Conservation (phyloP, 2,797 vertebrate genomes). For the Pterois miles region DNA sequence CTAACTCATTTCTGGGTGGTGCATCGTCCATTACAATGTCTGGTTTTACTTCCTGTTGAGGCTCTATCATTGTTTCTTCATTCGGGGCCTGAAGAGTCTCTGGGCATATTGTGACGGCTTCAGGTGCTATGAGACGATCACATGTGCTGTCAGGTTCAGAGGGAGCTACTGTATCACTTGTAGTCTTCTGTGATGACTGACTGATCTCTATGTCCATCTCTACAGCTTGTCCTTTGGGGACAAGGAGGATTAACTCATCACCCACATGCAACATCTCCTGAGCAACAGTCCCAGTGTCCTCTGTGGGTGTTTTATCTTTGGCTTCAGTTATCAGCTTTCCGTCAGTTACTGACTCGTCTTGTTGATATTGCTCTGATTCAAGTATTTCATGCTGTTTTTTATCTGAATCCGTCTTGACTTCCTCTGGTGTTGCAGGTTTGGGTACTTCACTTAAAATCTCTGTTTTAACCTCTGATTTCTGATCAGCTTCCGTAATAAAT, state of each 20-base stretch:
- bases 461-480: slow-evolving; percentile 24
- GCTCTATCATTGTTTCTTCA: slow-evolving; percentile 21
- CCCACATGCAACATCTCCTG: slow-evolving; percentile 37
- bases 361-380: slow-evolving; percentile 19
- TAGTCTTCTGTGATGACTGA: slow-evolving; percentile 25
- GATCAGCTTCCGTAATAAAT: neutral
- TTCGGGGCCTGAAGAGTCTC: slow-evolving; percentile 7
- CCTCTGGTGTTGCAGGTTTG: slow-evolving; percentile 2
- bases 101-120: neutral
- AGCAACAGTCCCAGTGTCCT: slow-evolving; percentile 7
- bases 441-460: slow-evolving; percentile 13
- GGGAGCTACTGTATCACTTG: slow-evolving; percentile 15
- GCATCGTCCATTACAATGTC: slow-evolving; percentile 30
- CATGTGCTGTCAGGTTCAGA: slow-evolving; percentile 32
- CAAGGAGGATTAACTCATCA: slow-evolving; percentile 66
- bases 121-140: slow-evolving; percentile 13
- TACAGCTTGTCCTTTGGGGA: slow-evolving; percentile 75
- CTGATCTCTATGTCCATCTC: slow-evolving; percentile 68
- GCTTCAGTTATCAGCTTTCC: slow-evolving; percentile 11
- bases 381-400: slow-evolving; percentile 5
- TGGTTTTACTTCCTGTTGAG: slow-evolving; percentile 35
- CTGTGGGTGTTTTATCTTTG: slow-evolving; percentile 12
- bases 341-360: slow-evolving; percentile 8
- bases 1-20: slow-evolving; percentile 3
- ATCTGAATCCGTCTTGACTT: slow-evolving; percentile 2